Base-by-base conservation (phyloP, 2,888 invertebrate species). In the Epiperipatus broadwayi region DNA sequence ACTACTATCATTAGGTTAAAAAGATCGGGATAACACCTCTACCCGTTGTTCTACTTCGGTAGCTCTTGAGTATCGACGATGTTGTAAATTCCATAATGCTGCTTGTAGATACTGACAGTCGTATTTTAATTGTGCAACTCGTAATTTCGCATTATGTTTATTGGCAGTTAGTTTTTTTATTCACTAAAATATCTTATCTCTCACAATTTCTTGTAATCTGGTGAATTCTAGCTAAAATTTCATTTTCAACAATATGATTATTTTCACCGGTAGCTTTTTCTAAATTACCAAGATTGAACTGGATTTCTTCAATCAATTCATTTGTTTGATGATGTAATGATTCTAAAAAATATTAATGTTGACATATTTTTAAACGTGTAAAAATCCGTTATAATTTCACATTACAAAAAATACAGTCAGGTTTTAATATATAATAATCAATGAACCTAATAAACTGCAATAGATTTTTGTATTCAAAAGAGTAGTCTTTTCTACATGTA, bases 71-170 rank as follows among this genome's bases (percentile, higher is more conserved):
- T 68, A 60, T 41, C 75, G 65, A 52, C 76, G 76, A 50, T 74
- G 75, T 51, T 75, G 76, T 41, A 76, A 71, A 38, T 73, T 71
- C 47, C 68, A 67, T 30, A 85, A 60, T 0, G 87, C 84, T 28
- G 81, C 80, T 67, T 78, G 75, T 47, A 91, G 66, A 59, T 91
- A 89, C 53, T 77, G 73, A 50, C 76, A 73, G 56, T 93, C 91
- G 60, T 91, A 91, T 60, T 89, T 91, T 7, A 93, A 59, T 56
- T 93, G 91, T 56, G 91, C 89, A 14, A 87, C 78, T 51, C 81
- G 70, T 70, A 89, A 75, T 60, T 87, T 87, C 1, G 84, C 81
- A 65, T 78, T 80, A 48, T 79, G 76, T 43, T 89, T 65, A 53
- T 81, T 75, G 19, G 74, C 72, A 3, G 80, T 71, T 2, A 85